phyloP scores from a whole-genome alignment of 1,140 invertebrate species.

The Drosophila suzukii region DNA sequence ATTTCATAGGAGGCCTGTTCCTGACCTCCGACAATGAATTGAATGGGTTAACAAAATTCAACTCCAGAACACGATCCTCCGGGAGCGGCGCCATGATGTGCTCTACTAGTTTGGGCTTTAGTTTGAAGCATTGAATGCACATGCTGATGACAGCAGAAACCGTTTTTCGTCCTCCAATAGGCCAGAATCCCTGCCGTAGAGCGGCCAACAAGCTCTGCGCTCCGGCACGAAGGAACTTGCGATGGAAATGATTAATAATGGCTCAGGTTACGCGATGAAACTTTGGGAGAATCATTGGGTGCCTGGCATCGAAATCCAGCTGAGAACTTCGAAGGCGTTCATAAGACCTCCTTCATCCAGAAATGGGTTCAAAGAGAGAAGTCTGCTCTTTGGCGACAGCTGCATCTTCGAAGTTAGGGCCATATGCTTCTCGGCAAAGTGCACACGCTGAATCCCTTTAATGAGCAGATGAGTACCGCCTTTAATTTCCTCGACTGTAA shows the following conservation, averaged over 20 bases:
- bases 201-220: not conserved
- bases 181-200: conserved; percentile 57
- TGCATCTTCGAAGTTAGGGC: not conserved
- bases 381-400: not conserved
- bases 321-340: not conserved
- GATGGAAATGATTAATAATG: not conserved
- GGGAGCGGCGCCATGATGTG: conserved; percentile 77
- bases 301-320: not conserved
- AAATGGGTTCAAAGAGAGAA: conserved; percentile 1
- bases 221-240: not conserved
- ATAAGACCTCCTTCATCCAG: not conserved
- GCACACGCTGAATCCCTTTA: conserved; percentile 1
- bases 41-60: not conserved
- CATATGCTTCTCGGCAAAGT: not conserved
- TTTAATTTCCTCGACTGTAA: conserved; percentile 1
- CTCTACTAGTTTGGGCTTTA: conserved; percentile 46
- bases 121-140: conserved; percentile 73
- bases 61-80: conserved; percentile 10
- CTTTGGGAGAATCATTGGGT: not conserved
- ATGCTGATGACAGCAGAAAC: conserved; percentile 42
- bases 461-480: not conserved
- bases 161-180: conserved; percentile 11
- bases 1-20: not conserved
- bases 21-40: not conserved
- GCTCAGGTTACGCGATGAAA: not conserved